A percentile compares a stretch with the other conserved stretches of the same genome.
phyloP scores from a whole-genome alignment of 2,113 vertebrate species.

The Coreoperca whiteheadi region DNA sequence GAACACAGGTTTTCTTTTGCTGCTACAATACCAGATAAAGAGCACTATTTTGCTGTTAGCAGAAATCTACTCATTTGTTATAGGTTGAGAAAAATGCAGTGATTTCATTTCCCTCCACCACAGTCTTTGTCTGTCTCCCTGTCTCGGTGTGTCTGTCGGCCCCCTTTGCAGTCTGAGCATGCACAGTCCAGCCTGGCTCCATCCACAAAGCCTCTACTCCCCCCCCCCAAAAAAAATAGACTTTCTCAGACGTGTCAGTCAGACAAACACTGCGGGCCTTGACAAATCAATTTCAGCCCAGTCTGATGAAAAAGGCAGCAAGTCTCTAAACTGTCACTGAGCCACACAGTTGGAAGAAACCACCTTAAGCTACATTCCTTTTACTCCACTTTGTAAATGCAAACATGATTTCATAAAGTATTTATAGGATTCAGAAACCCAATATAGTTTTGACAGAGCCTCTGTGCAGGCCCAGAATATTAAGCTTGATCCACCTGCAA shows the following conservation, averaged over 20 bases:
- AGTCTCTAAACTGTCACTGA: constrained; percentile 50
- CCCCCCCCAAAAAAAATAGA: constrained; percentile 1
- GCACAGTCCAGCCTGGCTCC: constrained; percentile 48
- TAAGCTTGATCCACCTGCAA: constrained; percentile 9
- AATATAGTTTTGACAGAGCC: constrained; percentile 39
- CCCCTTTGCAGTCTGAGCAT: constrained; percentile 59
- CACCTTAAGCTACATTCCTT: constrained; percentile 15
- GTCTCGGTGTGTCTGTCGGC: neutral
- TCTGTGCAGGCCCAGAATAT: constrained; percentile 33
- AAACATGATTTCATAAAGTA: constrained; percentile 60
- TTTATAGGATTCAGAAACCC: constrained; percentile 48
- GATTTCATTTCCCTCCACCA: neutral
- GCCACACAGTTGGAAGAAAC: constrained; percentile 22
- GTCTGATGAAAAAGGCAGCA: constrained; percentile 65
- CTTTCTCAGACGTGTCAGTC: constrained; percentile 42
- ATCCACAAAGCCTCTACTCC: constrained; percentile 24
- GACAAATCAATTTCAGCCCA: constrained; percentile 70
- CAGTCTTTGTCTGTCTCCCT: neutral
- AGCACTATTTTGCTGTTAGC: neutral
- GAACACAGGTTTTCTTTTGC: neutral
- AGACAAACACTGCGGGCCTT: constrained; percentile 54
- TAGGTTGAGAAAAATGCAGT: neutral
- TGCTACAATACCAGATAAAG: neutral
- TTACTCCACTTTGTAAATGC: constrained; percentile 42
- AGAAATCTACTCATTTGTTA: neutral